These are phyloP conservation scores for Cliona cf. orientalis DNA, from an alignment of 37 sponge, comb jelly and placozoan species.

Conservation along the genomic window DNA sequence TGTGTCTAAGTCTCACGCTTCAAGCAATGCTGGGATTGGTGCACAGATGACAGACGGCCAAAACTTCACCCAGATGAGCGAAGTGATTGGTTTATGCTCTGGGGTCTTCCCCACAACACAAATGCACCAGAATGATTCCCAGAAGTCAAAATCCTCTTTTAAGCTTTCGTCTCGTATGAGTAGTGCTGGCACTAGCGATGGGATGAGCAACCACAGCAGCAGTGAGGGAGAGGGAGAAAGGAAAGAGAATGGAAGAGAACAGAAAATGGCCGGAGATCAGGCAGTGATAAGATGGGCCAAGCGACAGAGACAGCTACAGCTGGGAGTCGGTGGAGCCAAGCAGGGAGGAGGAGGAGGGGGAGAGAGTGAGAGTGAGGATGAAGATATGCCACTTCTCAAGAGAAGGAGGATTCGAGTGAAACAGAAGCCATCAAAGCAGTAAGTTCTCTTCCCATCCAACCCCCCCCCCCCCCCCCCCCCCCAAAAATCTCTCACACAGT, in stretches of 20 bases:
- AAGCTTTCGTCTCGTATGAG: background rate
- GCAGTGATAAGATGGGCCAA: slow-evolving; percentile 55
- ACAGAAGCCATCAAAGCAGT: slow-evolving; percentile 29
- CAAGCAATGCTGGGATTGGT: background rate
- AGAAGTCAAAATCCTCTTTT: background rate
- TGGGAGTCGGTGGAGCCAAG: too few relatives aligned
- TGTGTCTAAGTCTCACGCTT: too few relatives aligned
- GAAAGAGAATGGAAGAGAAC: too few relatives aligned
- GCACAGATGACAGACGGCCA: background rate
- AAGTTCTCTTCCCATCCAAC: slow-evolving; percentile 16
- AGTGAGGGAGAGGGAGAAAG: slow-evolving; percentile 7
- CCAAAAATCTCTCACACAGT: too few relatives aligned
- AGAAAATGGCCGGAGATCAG: slow-evolving; percentile 9
- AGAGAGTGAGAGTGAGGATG: slow-evolving; percentile 63
- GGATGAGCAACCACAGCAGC: background rate
- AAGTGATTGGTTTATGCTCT: slow-evolving; percentile 67
- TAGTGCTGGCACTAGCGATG: slow-evolving; percentile 4
- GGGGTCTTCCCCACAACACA: slow-evolving; percentile 50
- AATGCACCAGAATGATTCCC: background rate
- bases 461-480: too few relatives aligned
- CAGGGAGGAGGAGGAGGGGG: too few relatives aligned
- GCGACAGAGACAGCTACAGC: slow-evolving; percentile 18
- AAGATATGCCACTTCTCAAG: slow-evolving; percentile 61
- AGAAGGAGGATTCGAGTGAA: slow-evolving; percentile 23
- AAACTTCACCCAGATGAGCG: slow-evolving; percentile 8